Conservation (phyloP, 2,888 invertebrate genomes). For the Tanytarsus gracilentus region DNA sequence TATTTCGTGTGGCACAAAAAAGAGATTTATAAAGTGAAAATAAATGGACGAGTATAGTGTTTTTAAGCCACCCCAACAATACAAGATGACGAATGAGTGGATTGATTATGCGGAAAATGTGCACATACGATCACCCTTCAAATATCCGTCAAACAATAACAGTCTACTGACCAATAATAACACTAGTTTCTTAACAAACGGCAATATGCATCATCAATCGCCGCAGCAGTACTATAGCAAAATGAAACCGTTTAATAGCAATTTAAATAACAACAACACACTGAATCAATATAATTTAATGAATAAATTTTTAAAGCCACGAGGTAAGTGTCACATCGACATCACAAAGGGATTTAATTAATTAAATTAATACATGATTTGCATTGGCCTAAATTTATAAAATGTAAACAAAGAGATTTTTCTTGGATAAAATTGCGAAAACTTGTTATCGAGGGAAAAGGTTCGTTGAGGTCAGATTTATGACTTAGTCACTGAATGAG, state of each 20-base stretch:
- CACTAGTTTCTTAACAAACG: constrained; percentile 33
- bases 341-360: neutral
- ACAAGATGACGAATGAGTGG: constrained; percentile 43
- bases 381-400: too few species aligned
- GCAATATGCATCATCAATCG: constrained; percentile 32
- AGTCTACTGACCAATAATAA: constrained; percentile 23
- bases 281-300: constrained; percentile 28
- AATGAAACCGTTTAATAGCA: constrained; percentile 27
- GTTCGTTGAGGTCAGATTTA: too few species aligned
- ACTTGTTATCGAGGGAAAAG: too few species aligned
- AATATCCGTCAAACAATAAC: constrained; percentile 30
- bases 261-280: constrained; percentile 27
- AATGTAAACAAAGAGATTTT: too few species aligned
- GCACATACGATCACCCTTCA: constrained; percentile 39
- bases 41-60: constrained; percentile 24
- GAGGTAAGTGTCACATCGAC: constrained; percentile 21
- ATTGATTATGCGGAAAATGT: constrained; percentile 41
- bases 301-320: constrained; percentile 28
- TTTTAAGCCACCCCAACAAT: constrained; percentile 18
- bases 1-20: neutral
- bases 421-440: too few species aligned
- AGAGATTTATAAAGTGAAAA: neutral
- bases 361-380: too few species aligned
- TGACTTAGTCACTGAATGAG: too few species aligned
- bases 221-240: constrained; percentile 25